These are phyloP conservation scores for Hydrolagus affinis DNA, from an alignment of 2,113 vertebrate genomes.

Conservation along the genomic window DNA sequence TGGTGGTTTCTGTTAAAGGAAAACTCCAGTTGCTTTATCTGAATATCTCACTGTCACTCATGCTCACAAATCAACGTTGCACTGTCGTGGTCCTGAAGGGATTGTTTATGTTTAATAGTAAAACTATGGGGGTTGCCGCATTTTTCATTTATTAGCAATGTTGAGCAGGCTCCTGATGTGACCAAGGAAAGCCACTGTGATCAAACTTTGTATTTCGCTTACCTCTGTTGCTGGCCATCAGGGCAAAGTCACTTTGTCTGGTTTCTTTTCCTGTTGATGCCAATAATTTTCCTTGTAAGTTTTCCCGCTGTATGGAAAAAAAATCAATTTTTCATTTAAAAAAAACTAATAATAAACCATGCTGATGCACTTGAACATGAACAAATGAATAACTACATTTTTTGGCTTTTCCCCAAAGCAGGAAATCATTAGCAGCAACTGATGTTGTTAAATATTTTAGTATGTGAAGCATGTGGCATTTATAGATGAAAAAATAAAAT, in stretches of 20 bases:
- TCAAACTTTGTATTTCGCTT: background rate
- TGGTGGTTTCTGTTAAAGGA: background rate
- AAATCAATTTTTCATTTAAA: background rate
- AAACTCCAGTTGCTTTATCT: background rate
- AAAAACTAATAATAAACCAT: background rate
- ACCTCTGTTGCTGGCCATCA: background rate
- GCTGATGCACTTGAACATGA: background rate
- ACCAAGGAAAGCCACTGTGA: background rate
- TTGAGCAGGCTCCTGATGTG: background rate
- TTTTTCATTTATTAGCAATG: background rate
- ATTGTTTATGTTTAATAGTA: background rate
- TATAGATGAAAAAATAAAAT: background rate
- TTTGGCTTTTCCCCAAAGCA: background rate
- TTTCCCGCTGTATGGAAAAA: background rate
- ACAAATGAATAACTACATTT: conserved; percentile 7
- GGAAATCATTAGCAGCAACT: conserved; percentile 8
- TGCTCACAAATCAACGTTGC: background rate
- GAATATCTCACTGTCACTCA: background rate
- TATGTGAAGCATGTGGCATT: background rate
- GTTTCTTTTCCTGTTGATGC: background rate
- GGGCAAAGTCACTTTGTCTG: background rate
- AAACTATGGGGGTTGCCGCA: background rate
- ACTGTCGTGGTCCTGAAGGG: background rate
- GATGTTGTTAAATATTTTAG: background rate
- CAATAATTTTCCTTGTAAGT: background rate